Conservation (phyloP, 2,888 invertebrate genomes). For the Pachydiplax longipennis region DNA sequence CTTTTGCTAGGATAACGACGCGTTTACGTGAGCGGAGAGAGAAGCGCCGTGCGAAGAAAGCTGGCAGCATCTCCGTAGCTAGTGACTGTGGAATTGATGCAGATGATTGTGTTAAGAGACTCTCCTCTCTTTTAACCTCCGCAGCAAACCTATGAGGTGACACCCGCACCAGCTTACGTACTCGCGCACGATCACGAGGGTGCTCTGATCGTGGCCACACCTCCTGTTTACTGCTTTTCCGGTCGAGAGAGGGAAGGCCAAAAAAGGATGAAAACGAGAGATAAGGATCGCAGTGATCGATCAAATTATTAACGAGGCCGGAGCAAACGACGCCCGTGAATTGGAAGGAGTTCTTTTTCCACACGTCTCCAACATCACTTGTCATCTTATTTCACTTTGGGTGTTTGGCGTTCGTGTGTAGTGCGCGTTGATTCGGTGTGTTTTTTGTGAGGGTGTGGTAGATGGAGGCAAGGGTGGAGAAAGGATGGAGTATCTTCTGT, state of each 20-base stretch:
- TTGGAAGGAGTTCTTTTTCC: slow-evolving; percentile 5
- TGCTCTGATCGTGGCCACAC: neutral
- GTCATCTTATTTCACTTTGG: neutral
- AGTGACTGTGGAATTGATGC: neutral
- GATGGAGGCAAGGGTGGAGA: neutral
- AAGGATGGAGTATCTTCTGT: neutral
- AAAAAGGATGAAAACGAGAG: neutral
- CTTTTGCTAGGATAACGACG: neutral
- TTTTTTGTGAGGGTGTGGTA: neutral
- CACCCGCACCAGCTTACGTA: no score
- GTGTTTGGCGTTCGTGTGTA: neutral
- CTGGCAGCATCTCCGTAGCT: neutral
- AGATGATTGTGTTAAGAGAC: neutral
- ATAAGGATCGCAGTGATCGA: slow-evolving; percentile 27
- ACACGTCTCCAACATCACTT: neutral
- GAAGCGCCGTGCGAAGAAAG: neutral
- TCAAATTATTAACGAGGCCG: slow-evolving; percentile 40
- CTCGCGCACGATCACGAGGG: neutral
- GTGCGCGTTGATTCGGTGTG: neutral
- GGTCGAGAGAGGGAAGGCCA: neutral
- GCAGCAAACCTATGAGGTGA: neutral
- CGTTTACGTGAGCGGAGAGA: neutral
- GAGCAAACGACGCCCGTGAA: slow-evolving; percentile 9
- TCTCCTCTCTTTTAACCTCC: neutral
- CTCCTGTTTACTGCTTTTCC: neutral